A percentile compares a stretch with the other conserved stretches of the same genome.
These are phyloP conservation scores for Mus caroli DNA, from an alignment of 2,797 vertebrate genomes.

Conservation along the genomic window DNA sequence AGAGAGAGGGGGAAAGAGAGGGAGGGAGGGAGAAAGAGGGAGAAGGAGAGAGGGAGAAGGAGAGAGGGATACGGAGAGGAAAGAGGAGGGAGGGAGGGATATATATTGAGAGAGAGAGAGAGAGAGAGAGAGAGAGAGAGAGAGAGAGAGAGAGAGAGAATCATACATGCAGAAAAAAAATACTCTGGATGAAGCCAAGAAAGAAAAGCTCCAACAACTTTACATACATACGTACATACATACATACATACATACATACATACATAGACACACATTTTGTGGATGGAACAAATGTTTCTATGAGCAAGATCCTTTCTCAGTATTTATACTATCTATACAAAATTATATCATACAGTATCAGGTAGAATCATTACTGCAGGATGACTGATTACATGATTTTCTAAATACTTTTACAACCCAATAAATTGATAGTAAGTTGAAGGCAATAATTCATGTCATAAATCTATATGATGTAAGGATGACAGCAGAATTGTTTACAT, in stretches of 20 bases:
- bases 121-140: too few relatives aligned
- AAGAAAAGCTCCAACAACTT: neutral
- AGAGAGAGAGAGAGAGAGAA: too few relatives aligned
- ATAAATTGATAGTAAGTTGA: neutral
- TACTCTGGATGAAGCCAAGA: neutral
- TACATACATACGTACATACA: neutral
- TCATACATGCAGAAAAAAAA: too few relatives aligned
- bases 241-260: neutral
- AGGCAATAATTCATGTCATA: neutral
- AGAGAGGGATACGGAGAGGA: too few relatives aligned
- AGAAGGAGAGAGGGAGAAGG: too few relatives aligned
- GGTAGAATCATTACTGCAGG: neutral
- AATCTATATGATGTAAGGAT: neutral
- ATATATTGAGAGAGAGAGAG: too few relatives aligned
- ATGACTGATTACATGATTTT: neutral
- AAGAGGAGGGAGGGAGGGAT: too few relatives aligned
- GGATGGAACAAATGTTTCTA: neutral
- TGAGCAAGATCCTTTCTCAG: neutral
- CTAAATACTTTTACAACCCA: neutral
- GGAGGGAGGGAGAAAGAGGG: too few relatives aligned
- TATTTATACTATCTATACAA: neutral
- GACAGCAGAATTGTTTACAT: neutral
- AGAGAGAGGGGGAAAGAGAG: neutral
- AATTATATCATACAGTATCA: neutral
- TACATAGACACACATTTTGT: neutral